phyloP scores from a whole-genome alignment of 1,140 invertebrate species.

The Drosophila ironensis region DNA sequence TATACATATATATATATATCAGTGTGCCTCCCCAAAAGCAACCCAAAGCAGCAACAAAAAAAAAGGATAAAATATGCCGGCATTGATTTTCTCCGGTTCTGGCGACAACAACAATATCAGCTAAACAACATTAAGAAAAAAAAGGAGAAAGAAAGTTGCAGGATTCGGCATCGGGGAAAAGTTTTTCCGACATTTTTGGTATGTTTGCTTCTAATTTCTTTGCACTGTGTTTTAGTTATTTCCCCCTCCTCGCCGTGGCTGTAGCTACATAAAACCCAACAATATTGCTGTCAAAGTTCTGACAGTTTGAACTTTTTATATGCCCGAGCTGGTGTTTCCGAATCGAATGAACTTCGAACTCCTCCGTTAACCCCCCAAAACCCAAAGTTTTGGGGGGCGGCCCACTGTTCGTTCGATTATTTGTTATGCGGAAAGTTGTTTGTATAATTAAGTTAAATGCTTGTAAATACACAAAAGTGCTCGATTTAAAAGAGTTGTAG shows the following conservation, averaged over 20 bases:
- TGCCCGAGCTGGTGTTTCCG: constrained; percentile 7
- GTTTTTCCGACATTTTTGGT: constrained; percentile 36
- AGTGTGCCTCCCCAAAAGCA: constrained; percentile 14
- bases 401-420: constrained; percentile 8
- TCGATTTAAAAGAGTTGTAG: constrained; percentile 40
- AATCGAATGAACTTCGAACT: neutral
- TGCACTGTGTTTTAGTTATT: constrained; percentile 51
- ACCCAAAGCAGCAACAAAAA: constrained; percentile 21
- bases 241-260: constrained; percentile 20
- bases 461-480: constrained; percentile 40
- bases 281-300: constrained; percentile 66
- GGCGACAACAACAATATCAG: constrained; percentile 43
- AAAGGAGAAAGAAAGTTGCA: constrained; percentile 43
- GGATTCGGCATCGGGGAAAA: constrained; percentile 36
- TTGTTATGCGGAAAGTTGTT: constrained; percentile 27
- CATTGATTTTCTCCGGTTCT: constrained; percentile 72
- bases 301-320: constrained; percentile 62
- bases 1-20: constrained; percentile 23
- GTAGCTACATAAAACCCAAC: constrained; percentile 61
- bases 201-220: constrained; percentile 54
- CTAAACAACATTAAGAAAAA: constrained; percentile 21
- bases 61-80: constrained; percentile 75
- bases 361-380: neutral
- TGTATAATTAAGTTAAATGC: constrained; percentile 44
- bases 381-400: no score